Base-by-base conservation (phyloP, 2,888 invertebrate species). In the Drosophila melanosoma region DNA sequence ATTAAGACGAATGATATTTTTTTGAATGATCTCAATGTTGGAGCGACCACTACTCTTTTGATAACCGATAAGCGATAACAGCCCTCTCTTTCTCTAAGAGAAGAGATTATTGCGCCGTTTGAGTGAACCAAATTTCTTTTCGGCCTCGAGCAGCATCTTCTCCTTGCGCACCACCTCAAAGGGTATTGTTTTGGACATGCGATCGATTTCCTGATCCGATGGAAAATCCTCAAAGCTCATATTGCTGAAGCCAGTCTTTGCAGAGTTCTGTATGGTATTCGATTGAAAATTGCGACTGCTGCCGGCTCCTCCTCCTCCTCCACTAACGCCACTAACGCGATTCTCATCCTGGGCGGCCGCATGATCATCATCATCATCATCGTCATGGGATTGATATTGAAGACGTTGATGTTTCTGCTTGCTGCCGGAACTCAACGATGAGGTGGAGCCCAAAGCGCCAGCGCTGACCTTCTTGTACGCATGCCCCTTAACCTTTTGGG, bases 191-290 rank as follows among this genome's bases (percentile, higher is more conserved):
- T 90, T 89, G 23, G 92, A 90, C 76, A 91, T 85, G 38, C 91
- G 91, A 82, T 93, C 93, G 69, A 93, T 91, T 70, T 94, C 94
- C 83, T 96, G 96, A 83, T 96, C 96, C 33, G 95, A 95, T 3
- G 95, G 95, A 87, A 96, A 96, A 92, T 96, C 96, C 90, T 96
- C 96, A 83, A 96, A 96, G 87, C 96, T 96, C 95, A 96, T 95
- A 82, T 96, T 96, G 84, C 95, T 96, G 87, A 96, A 96, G 6
- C 96, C 95, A 11, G 94, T 94, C 74, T 94, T 94, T 33, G 90
- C 88, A 2, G 92, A 92, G 71, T 91, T 93, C 64, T 93, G 92
- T 74, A 93, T 93, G 26, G 92, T 92, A 69, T 93, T 93, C 7
- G 93, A 93, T 61, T 92, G 92, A 66, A 93, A 93, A 59, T 89